Conservation (phyloP, 2,888 invertebrate species). For the Plagiodera versicolora region DNA sequence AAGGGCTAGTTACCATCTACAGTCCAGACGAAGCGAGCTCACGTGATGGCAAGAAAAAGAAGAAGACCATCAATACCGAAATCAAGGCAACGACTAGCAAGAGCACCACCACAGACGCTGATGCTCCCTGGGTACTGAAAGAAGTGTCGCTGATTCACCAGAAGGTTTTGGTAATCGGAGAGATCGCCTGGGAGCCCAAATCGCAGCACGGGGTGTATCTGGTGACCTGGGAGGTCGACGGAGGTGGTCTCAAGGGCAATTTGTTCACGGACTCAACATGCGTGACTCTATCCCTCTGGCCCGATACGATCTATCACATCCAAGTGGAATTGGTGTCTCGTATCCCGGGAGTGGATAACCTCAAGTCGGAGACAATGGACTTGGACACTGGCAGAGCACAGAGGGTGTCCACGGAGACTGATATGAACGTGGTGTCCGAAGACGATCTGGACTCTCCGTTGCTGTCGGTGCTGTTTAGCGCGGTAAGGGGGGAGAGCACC, state of each 20-base stretch:
- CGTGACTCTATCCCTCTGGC: constrained; percentile 78
- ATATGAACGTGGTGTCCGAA: constrained; percentile 59
- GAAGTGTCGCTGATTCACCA: constrained; percentile 74
- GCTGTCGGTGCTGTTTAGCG: constrained; percentile 65
- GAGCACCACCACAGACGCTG: constrained; percentile 56
- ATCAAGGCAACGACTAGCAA: constrained; percentile 59
- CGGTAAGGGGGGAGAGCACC: constrained; percentile 63
- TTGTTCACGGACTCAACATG: constrained; percentile 79
- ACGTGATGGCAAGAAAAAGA: constrained; percentile 50
- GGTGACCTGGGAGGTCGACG: constrained; percentile 83
- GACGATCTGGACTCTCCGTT: constrained; percentile 56
- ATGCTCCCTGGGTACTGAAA: constrained; percentile 64
- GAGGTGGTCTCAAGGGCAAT: constrained; percentile 79
- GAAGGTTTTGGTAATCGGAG: constrained; percentile 70
- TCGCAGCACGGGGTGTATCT: constrained; percentile 70
- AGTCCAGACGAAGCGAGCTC: constrained; percentile 66
- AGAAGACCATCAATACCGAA: constrained; percentile 57
- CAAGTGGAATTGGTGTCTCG: constrained; percentile 71
- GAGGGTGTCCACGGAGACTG: constrained; percentile 66
- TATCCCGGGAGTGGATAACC: constrained; percentile 64
- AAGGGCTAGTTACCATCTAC: constrained; percentile 71
- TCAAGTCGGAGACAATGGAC: constrained; percentile 67
- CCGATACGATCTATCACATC: constrained; percentile 78
- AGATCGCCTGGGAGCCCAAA: constrained; percentile 73
- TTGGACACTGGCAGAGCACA: constrained; percentile 66